A percentile compares a stretch with the other conserved stretches of the same genome.
Conservation (phyloP, 2,797 vertebrate species). For the Anolis apletophallus region DNA sequence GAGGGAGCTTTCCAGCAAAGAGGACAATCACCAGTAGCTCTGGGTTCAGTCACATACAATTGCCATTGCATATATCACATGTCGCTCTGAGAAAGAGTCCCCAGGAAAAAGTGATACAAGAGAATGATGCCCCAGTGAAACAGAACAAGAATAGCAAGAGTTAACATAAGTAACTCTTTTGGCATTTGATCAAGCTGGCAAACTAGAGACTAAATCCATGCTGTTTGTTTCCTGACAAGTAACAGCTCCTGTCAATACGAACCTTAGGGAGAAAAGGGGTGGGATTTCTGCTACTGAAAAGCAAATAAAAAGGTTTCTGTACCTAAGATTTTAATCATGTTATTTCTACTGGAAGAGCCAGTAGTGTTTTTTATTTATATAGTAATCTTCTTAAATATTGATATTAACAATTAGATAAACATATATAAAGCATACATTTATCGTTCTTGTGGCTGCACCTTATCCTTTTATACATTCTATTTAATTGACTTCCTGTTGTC, state of each 20-base stretch:
- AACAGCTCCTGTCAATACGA: slow-evolving; percentile 46
- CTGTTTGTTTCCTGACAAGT: slow-evolving; percentile 33
- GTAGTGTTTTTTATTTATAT: too few species aligned
- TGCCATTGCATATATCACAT: slow-evolving; percentile 49
- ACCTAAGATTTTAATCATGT: background rate
- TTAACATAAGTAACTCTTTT: slow-evolving; percentile 35
- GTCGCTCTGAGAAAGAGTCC: background rate
- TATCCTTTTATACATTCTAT: too few species aligned
- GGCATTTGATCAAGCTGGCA: slow-evolving; percentile 7
- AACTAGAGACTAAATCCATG: slow-evolving; percentile 27
- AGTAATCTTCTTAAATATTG: too few species aligned
- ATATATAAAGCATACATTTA: too few species aligned
- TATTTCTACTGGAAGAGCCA: background rate
- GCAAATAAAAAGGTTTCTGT: background rate
- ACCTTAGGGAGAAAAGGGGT: background rate
- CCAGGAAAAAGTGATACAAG: slow-evolving; percentile 29
- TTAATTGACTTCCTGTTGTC: too few species aligned
- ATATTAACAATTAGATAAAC: too few species aligned
- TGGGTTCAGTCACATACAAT: slow-evolving; percentile 27
- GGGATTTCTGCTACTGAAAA: background rate
- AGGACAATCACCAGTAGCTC: background rate
- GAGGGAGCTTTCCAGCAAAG: background rate
- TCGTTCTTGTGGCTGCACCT: too few species aligned
- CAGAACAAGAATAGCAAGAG: slow-evolving; percentile 19
- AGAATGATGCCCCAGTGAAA: slow-evolving; percentile 32